phyloP scores from a whole-genome alignment of 2,888 invertebrate genomes.

The Agapetus fuscipes region DNA sequence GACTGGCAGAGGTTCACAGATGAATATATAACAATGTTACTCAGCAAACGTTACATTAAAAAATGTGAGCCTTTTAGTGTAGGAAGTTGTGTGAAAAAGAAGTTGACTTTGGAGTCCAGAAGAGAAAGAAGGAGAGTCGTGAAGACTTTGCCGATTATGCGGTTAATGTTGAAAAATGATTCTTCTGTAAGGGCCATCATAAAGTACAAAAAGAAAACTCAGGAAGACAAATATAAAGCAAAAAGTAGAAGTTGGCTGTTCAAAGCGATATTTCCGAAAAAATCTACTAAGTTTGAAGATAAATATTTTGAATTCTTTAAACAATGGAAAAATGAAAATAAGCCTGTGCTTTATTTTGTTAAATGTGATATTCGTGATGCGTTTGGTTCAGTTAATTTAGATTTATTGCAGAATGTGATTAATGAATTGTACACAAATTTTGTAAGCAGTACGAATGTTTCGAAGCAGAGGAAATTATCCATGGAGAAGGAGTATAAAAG shows the following conservation, averaged over 20 bases:
- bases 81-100: conserved; percentile 33
- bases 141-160: conserved; percentile 25
- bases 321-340: conserved; percentile 30
- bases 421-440: conserved; percentile 28
- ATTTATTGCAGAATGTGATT: conserved; percentile 32
- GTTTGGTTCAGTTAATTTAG: conserved; percentile 39
- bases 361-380: conserved; percentile 42
- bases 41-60: conserved; percentile 29
- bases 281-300: conserved; percentile 7
- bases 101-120: conserved; percentile 1
- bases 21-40: conserved; percentile 31
- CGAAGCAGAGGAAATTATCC: conserved; percentile 29
- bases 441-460: conserved; percentile 29
- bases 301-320: conserved; percentile 24
- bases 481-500: conserved; percentile 32
- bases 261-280: conserved; percentile 10
- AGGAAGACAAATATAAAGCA: conserved; percentile 9
- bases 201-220: conserved; percentile 13
- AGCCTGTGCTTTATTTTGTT: conserved; percentile 38
- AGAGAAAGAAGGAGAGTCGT: conserved; percentile 29
- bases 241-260: conserved; percentile 12
- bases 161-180: conserved; percentile 17
- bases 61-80: conserved; percentile 29
- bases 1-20: conserved; percentile 42
- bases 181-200: conserved; percentile 14